Conservation (phyloP, 2,797 vertebrate genomes). For the Sebastes kiyomatsui region DNA sequence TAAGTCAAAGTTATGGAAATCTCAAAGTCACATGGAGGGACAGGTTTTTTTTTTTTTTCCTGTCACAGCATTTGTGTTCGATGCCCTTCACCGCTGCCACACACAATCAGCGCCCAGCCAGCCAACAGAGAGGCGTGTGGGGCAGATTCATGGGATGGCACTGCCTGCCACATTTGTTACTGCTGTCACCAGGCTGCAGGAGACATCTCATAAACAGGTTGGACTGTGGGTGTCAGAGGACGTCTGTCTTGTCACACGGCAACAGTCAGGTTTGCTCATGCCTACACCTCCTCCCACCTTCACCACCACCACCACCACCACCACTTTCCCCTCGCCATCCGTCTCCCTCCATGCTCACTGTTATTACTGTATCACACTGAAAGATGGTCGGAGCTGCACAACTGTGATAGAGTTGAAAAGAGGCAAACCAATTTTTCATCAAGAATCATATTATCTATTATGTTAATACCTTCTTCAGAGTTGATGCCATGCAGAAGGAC, state of each 20-base stretch:
- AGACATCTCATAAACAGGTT: constrained; percentile 36
- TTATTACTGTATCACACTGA: not conserved
- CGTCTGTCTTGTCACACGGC: constrained; percentile 36
- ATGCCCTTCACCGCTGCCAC: not conserved
- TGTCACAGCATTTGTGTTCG: not conserved
- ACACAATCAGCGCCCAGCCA: constrained; percentile 17
- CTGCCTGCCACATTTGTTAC: constrained; percentile 38
- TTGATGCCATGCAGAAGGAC: not conserved
- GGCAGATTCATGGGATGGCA: constrained; percentile 33
- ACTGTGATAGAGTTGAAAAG: not conserved
- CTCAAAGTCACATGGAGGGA: not conserved
- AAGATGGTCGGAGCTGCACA: constrained; percentile 2
- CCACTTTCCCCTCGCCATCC: not conserved
- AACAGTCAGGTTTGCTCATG: constrained; percentile 5
- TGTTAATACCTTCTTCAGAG: not conserved
- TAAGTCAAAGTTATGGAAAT: not conserved
- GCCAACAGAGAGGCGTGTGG: not conserved
- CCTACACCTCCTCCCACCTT: not conserved
- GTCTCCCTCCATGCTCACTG: constrained; percentile 4
- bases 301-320: not conserved
- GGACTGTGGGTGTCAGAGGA: constrained; percentile 52
- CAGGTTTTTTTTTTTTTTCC: not conserved
- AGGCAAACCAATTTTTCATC: not conserved
- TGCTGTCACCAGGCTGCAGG: constrained; percentile 43
- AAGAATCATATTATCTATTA: not conserved